Evolutionary conservation across 1,140 invertebrate species (phyloP), one percentile per base, ranked within the genome.

Genomic region (Elymnias hypermnestra): DNA sequence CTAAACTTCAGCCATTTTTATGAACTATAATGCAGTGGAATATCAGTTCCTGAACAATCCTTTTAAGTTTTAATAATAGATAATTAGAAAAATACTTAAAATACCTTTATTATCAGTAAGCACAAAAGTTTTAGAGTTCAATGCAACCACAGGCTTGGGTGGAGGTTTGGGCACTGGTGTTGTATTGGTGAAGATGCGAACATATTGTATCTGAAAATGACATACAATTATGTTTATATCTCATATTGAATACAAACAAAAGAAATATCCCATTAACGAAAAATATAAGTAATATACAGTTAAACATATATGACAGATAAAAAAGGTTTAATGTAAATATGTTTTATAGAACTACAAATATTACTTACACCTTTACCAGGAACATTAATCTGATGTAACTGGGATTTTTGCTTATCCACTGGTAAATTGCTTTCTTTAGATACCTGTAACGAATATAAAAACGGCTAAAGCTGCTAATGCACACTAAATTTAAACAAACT

Each of bases 351-450:
- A 0, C 21, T 6, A 22, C 2, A 6, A 22, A 22, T 5, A 21
- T 21, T 10, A 73, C 76, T 77, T 73, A 90, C 88, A 69, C 91
- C 91, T 86, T 91, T 89, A 7, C 91, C 90, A 12, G 91, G 90
- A 47, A 93, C 87, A 79, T 91, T 91, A 40, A 93, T 90, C 66
- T 92, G 91, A 83, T 93, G 91, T 19, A 92, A 73, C 63, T 91
- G 90, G 19, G 73, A 61, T 72, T 86, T 50, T 78, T 77, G 47
- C 64, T 77, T 46, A 87, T 81, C 57, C 70, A 29, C 13, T 1
- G 89, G 71, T 74, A 88, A 31, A 86, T 87, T 63, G 87, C 88
- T 63, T 89, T 90, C 77, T 88, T 89, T 72, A 5, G 44, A 50
- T 2, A 67, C 35, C 74, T 77, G 22, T 29, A 63, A 70, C 21